A percentile compares a stretch with the other conserved stretches of the same genome.
Evolutionary conservation across 2,113 vertebrate species (phyloP).

Genomic region (Gambusia affinis): DNA sequence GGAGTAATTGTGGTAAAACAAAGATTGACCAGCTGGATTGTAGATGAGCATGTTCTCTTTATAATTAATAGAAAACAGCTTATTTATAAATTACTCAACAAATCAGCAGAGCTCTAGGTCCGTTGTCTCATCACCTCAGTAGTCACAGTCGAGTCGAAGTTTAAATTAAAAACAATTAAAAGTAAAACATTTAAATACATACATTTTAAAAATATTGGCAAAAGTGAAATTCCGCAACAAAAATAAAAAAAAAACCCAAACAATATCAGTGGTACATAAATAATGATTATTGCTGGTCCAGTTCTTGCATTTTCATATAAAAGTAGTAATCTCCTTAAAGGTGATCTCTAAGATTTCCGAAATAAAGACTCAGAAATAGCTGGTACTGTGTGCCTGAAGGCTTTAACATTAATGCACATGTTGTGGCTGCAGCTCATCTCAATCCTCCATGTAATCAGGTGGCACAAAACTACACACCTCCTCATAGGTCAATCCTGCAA

Average conservation of each 20-base stretch:
- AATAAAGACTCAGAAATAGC: conserved; percentile 20
- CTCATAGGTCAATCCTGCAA: conserved; percentile 91
- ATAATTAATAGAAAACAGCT: conserved; percentile 46
- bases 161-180: conserved; percentile 16
- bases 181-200: conserved; percentile 33
- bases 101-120: conserved; percentile 68
- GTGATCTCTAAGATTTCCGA: conserved; percentile 14
- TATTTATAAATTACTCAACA: conserved; percentile 62
- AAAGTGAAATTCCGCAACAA: conserved; percentile 59
- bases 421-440: conserved; percentile 29
- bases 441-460: conserved; percentile 92
- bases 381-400: conserved; percentile 33
- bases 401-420: conserved; percentile 46
- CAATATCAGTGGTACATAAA: conserved; percentile 59
- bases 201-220: conserved; percentile 39
- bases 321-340: conserved; percentile 32
- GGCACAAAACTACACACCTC: conserved; percentile 92
- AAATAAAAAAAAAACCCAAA: not conserved
- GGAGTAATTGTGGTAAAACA: not conserved
- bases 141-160: conserved; percentile 71
- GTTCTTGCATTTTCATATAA: conserved; percentile 20
- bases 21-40: conserved; percentile 35
- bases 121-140: conserved; percentile 55
- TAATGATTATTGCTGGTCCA: conserved; percentile 21
- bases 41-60: conserved; percentile 33